These are phyloP conservation scores for Chydorus sphaericus DNA, from an alignment of 2,888 invertebrate species.

Conservation along the genomic window DNA sequence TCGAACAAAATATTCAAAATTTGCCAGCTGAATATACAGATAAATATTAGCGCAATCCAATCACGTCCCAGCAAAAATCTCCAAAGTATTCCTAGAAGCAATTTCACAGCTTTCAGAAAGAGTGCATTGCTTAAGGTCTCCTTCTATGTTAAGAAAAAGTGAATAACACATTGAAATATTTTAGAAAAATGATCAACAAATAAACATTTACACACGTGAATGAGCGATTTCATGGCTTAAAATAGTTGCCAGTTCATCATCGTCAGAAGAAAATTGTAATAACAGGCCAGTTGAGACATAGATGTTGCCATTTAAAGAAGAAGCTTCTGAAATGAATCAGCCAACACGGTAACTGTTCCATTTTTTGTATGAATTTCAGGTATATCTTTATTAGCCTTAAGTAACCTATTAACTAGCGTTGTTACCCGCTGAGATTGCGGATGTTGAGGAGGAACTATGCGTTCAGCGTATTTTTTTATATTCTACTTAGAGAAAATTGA, in stretches of 20 bases:
- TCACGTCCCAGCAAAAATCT: conserved; percentile 37
- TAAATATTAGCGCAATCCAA: conserved; percentile 33
- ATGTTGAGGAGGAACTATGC: conserved; percentile 26
- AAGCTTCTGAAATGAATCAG: neutral
- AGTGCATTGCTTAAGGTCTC: conserved; percentile 7
- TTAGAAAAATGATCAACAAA: conserved; percentile 22
- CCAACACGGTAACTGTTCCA: conserved; percentile 37
- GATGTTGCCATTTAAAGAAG: conserved; percentile 38
- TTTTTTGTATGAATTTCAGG: conserved; percentile 29
- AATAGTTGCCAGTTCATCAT: conserved; percentile 40
- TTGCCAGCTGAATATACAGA: conserved; percentile 32
- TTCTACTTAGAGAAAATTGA: neutral
- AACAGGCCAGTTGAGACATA: conserved; percentile 41
- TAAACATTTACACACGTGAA: conserved; percentile 39
- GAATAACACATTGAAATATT: neutral
- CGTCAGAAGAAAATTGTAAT: conserved; percentile 29
- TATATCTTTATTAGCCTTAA: conserved; percentile 35
- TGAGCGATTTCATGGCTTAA: conserved; percentile 46
- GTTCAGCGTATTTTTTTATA: conserved; percentile 1
- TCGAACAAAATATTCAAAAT: conserved; percentile 32
- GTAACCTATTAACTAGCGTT: conserved; percentile 29
- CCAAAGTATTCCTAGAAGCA: conserved; percentile 37
- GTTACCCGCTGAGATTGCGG: conserved; percentile 18
- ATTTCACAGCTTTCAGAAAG: conserved; percentile 33
- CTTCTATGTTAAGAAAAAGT: neutral